phyloP scores from a whole-genome alignment of 2,888 invertebrate genomes.

The Thymelicus lineola region DNA sequence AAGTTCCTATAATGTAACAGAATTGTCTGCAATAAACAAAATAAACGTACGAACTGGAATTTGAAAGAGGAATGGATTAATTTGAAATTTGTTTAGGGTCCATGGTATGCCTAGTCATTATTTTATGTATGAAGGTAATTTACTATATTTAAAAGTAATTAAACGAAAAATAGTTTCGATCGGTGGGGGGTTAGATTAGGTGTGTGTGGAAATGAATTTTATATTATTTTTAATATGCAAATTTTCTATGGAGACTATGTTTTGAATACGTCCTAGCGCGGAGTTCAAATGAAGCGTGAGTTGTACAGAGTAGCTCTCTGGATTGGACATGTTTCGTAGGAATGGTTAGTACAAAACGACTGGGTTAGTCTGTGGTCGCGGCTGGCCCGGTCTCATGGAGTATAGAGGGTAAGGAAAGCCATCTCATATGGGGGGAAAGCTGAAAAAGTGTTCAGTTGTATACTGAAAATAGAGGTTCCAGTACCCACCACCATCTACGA shows the following conservation, averaged over 20 bases:
- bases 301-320: neutral
- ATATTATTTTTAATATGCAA: constrained; percentile 56
- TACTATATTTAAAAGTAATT: constrained; percentile 63
- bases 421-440: no score
- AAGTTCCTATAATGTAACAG: constrained; percentile 79
- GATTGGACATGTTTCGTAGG: constrained; percentile 34
- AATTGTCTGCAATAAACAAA: constrained; percentile 38
- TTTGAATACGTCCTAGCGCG: neutral
- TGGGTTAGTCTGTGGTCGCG: constrained; percentile 50
- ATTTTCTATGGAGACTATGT: constrained; percentile 42
- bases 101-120: constrained; percentile 83
- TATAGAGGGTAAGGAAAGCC: no score
- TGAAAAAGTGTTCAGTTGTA: no score
- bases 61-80: constrained; percentile 49
- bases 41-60: constrained; percentile 49
- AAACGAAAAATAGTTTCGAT: constrained; percentile 56
- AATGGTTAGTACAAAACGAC: constrained; percentile 66
- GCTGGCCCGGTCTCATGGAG: no score
- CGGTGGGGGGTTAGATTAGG: constrained; percentile 60
- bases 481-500: no score
- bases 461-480: no score
- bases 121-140: constrained; percentile 73
- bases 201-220: constrained; percentile 50
- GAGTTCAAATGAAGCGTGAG: constrained; percentile 37
- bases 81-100: constrained; percentile 69